Conservation (phyloP, 2,797 vertebrate species). For the Prionace glauca region DNA sequence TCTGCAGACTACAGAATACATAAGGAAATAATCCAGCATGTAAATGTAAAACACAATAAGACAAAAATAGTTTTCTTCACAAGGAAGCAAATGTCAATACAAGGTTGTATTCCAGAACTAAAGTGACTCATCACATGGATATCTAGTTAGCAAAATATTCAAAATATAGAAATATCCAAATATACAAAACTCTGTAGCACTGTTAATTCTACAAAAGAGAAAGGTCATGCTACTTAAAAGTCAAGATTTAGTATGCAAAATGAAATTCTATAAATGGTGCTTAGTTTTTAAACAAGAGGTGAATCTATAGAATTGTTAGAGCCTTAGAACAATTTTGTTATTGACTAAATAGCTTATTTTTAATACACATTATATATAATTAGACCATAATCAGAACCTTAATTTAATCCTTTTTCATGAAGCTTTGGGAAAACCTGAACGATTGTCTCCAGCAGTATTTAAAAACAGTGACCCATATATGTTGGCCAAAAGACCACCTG, state of each 20-base stretch:
- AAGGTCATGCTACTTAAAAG: background rate
- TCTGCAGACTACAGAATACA: background rate
- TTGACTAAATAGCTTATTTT: background rate
- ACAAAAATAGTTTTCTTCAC: background rate
- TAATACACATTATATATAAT: background rate
- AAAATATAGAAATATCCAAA: background rate
- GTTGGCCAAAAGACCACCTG: background rate
- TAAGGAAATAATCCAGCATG: background rate
- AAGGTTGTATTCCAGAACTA: background rate
- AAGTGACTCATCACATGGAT: background rate
- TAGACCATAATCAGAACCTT: conserved; percentile 9
- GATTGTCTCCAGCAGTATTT: background rate
- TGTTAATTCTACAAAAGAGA: background rate
- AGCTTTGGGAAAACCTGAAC: background rate
- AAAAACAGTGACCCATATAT: background rate
- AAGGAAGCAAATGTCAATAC: background rate
- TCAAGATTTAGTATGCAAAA: background rate
- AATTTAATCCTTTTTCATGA: background rate
- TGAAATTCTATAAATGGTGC: background rate
- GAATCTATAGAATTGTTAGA: no score
- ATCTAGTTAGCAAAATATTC: background rate
- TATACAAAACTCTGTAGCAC: conserved; percentile 14
- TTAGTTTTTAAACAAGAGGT: background rate
- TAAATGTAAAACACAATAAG: background rate
- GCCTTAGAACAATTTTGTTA: background rate